phyloP scores from a whole-genome alignment of 2,797 vertebrate species.

The Tauraco hartlaubi region DNA sequence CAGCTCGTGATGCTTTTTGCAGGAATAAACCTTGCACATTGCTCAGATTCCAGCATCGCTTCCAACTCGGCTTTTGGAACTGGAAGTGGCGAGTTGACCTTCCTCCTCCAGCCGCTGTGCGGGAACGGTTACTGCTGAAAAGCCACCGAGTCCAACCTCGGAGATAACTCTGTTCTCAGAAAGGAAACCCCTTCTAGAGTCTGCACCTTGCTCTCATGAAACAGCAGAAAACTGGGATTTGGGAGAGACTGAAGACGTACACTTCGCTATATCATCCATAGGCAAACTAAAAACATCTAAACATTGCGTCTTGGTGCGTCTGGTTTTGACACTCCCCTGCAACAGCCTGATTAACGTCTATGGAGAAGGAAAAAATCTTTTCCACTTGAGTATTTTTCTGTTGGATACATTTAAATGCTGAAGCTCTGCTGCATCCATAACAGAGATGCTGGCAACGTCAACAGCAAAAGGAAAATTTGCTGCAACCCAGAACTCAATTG shows the following conservation, averaged over 20 bases:
- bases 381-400: neutral
- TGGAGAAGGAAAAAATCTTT: neutral
- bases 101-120: fast-evolving
- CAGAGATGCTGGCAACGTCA: neutral
- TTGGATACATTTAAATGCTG: neutral
- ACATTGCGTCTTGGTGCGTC: fast-evolving
- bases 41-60: fast-evolving
- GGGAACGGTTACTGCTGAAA: neutral
- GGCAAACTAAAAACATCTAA: neutral
- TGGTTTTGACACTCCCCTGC: neutral
- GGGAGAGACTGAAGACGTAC: neutral
- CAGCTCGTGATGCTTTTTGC: fast-evolving
- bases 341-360: neutral
- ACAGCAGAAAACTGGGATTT: neutral
- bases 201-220: neutral
- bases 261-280: neutral
- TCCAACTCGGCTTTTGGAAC: fast-evolving
- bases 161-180: neutral
- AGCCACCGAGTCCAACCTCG: fast-evolving
- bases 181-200: neutral
- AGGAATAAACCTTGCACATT: fast-evolving
- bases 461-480: neutral
- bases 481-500: neutral
- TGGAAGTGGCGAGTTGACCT: fast-evolving
- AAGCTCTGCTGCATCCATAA: neutral